These are phyloP conservation scores for Drosophila longiperda DNA, from an alignment of 2,888 invertebrate genomes.

Conservation along the genomic window DNA sequence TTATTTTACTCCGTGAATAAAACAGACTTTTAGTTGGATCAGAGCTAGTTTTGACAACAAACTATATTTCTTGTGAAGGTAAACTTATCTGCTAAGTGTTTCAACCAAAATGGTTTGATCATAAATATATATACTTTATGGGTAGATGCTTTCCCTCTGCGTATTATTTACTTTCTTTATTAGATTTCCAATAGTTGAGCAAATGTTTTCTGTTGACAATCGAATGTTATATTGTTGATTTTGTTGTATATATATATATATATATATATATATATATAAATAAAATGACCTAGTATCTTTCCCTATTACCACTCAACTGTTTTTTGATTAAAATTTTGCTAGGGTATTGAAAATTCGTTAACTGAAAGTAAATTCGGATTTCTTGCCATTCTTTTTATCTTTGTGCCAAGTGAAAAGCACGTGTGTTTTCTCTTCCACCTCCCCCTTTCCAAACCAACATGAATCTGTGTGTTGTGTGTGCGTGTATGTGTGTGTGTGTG, in stretches of 20 bases:
- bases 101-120: background rate
- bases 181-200: background rate
- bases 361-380: background rate
- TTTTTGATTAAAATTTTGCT: background rate
- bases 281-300: background rate
- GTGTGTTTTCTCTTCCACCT: conserved; percentile 52
- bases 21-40: background rate
- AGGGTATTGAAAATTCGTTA: conserved; percentile 13
- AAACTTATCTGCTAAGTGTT: background rate
- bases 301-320: too few relatives aligned
- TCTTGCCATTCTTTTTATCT: conserved; percentile 27
- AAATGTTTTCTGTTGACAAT: background rate
- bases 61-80: background rate
- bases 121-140: background rate
- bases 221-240: background rate
- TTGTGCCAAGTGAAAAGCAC: conserved; percentile 73
- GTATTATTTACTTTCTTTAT: background rate
- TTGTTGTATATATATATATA: fast-evolving
- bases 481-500: conserved; percentile 43
- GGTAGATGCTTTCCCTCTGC: background rate
- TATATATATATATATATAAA: too few relatives aligned
- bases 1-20: too few relatives aligned
- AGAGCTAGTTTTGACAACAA: too few relatives aligned
- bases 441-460: conserved; percentile 26
- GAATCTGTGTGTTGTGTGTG: conserved; percentile 40